Evolutionary conservation across 2,113 vertebrate genomes (phyloP).

Genomic region (Ailuropoda melanoleuca): DNA sequence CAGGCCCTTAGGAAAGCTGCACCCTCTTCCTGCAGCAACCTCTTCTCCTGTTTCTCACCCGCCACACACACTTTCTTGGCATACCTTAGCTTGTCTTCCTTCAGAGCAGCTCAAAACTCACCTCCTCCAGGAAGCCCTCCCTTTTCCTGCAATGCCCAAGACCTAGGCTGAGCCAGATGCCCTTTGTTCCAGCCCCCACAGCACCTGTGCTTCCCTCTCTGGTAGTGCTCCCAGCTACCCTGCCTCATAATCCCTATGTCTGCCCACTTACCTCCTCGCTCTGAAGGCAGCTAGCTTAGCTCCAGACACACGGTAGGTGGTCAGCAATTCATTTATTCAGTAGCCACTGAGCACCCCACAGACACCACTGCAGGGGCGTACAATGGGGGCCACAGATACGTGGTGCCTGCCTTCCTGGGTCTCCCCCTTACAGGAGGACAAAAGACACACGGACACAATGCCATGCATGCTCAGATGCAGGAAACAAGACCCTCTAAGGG

Average conservation of each 20-base stretch:
- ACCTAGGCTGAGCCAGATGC: neutral
- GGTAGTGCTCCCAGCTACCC: neutral
- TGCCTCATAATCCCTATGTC: fast-evolving
- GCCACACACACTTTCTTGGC: neutral
- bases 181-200: neutral
- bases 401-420: neutral
- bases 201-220: neutral
- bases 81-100: neutral
- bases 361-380: neutral
- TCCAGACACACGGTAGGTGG: neutral
- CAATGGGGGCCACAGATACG: neutral
- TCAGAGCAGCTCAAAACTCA: neutral
- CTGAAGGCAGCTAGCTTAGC: neutral
- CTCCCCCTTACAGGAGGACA: neutral
- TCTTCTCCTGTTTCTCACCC: neutral
- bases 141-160: neutral
- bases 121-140: neutral
- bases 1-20: neutral
- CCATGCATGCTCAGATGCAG: neutral
- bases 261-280: neutral
- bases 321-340: neutral
- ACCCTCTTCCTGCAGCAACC: neutral
- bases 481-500: neutral
- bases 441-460: neutral
- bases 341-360: neutral